A percentile compares a stretch with the other conserved stretches of the same genome.
Evolutionary conservation across 2,113 vertebrate genomes (phyloP).

Genomic region (Gavialis gangeticus): DNA sequence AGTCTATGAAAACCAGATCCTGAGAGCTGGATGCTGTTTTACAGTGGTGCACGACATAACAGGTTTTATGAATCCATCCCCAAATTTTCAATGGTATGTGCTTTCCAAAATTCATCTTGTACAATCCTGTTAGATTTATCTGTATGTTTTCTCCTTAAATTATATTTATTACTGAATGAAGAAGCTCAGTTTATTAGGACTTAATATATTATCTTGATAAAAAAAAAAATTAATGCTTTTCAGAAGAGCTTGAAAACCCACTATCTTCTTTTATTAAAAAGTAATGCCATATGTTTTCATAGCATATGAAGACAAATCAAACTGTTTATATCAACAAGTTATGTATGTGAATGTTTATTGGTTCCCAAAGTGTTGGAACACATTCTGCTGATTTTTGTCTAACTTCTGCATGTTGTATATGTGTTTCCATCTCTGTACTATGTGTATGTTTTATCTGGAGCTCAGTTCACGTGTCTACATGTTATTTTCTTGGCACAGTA

Average conservation of each 20-base stretch:
- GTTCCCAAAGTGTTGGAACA: background rate
- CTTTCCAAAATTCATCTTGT: background rate
- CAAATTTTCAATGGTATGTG: background rate
- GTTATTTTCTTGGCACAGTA: background rate
- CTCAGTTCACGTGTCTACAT: background rate
- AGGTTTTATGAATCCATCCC: background rate
- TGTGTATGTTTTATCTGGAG: background rate
- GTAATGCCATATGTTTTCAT: background rate
- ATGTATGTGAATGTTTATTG: background rate
- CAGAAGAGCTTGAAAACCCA: background rate
- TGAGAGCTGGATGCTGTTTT: fast-evolving
- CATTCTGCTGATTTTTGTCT: background rate
- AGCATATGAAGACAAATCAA: background rate
- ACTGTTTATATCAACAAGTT: background rate
- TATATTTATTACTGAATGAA: background rate
- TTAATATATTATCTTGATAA: background rate
- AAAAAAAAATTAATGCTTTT: background rate
- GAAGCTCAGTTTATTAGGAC: background rate
- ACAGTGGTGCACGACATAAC: background rate
- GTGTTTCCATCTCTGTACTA: background rate
- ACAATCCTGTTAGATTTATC: background rate
- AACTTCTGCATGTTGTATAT: background rate
- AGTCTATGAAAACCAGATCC: background rate
- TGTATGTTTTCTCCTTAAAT: background rate
- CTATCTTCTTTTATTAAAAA: too few species aligned